Base-by-base conservation (phyloP, 2,797 vertebrate species). In the Gallinago nigripennis region DNA sequence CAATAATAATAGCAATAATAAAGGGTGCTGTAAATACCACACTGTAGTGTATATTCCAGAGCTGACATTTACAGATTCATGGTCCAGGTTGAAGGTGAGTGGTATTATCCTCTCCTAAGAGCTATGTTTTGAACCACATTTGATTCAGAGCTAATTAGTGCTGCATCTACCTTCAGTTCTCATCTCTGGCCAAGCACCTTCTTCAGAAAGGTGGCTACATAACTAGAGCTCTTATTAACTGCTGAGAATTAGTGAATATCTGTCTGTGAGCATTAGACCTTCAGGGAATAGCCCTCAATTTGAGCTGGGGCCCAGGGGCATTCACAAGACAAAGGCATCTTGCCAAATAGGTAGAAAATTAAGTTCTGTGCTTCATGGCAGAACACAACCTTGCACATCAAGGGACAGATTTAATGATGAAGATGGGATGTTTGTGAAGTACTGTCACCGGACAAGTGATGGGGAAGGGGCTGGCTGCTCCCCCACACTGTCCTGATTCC, bases 1-100 rank as follows among this genome's bases (percentile, higher is more conserved):
- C 88, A 95, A 86, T 61, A 94, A 95, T 95, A 92, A 92, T 66
- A 90, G 76, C 64, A 92, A 84, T 70, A 90, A 84, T 93, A 82
- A 95, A 92, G 35, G 46, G 53, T 25, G 23, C 51, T 84, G 64
- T 82, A 96, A 92, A 96, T 94, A 65, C 73, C 88, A 73, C 51
- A 41, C 72, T 82, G 57, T 33, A 41, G 82, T 15, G 28, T 84
- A 3, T 90, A 53, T 72, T 88, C 77, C 85, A 88, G 77, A 90
- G 76, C 46, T 88, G 79, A 23, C 43, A 54, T 92, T 91, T 90
- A 70, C 25, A 77, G 66, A 46, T 80, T 0, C 28, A 3, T 18
- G 13, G 35, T 80, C 61, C 46, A 35, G n/a, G 76, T 83, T 0
- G 4, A 78, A 88, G 79, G 70, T 73, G 63, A 86, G 86, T 73